These are phyloP conservation scores for Camptogramma bilineatum DNA, from an alignment of 2,888 invertebrate genomes.

Conservation along the genomic window DNA sequence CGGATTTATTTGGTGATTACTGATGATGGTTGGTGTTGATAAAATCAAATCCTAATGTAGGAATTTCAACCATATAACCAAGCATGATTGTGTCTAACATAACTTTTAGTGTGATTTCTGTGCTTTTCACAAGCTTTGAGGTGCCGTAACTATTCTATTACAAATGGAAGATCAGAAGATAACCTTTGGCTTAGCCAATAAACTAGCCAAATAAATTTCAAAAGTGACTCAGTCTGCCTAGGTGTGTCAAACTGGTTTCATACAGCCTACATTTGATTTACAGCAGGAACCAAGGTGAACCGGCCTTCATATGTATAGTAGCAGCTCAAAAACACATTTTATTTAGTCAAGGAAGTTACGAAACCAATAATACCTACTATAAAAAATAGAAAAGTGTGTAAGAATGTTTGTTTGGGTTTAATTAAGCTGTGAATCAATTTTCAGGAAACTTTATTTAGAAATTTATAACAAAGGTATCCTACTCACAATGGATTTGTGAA, in stretches of 20 bases:
- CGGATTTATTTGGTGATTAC: no score
- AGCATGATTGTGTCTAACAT: no score
- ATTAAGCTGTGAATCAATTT: no score
- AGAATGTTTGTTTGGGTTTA: no score
- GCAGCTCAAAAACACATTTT: background rate
- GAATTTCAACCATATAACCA: no score
- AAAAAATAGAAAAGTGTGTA: background rate
- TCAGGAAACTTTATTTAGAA: no score
- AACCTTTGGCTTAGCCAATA: slow-evolving; percentile 19
- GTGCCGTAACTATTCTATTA: background rate
- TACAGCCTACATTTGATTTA: slow-evolving; percentile 22
- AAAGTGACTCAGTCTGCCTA: slow-evolving; percentile 24
- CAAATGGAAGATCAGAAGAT: slow-evolving; percentile 8
- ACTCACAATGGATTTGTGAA: no score
- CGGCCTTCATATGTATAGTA: slow-evolving; percentile 2
- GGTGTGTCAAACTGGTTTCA: slow-evolving; percentile 39
- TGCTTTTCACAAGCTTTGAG: background rate
- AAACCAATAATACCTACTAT: background rate
- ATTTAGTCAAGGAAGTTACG: background rate
- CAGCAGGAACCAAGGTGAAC: slow-evolving; percentile 27
- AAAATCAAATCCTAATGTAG: no score
- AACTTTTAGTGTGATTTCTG: background rate
- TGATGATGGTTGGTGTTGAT: no score
- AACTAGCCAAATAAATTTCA: slow-evolving; percentile 19
- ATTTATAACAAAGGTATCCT: no score